A percentile compares a stretch with the other conserved stretches of the same genome.
phyloP scores from a whole-genome alignment of 2,888 invertebrate species.

The Orthosia cruda region DNA sequence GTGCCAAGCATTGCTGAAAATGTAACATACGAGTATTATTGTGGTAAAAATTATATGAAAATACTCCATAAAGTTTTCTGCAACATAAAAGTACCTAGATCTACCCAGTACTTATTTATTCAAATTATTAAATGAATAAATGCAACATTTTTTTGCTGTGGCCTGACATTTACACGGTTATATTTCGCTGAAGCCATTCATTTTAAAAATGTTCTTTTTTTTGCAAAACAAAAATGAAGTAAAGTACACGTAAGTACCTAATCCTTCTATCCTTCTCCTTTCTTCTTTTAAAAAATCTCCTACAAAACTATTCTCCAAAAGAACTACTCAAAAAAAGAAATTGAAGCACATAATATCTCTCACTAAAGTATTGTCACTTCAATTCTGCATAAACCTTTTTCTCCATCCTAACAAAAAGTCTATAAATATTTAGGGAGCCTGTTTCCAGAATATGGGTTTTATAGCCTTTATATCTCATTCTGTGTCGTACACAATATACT shows the following conservation, averaged over 20 bases:
- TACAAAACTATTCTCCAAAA: background rate
- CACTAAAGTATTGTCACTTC: constrained; percentile 40
- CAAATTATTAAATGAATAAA: background rate
- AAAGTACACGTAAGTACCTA: too few relatives aligned
- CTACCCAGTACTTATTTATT: background rate
- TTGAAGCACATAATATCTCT: constrained; percentile 16
- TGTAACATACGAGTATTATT: constrained; percentile 54
- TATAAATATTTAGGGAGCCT: constrained; percentile 67
- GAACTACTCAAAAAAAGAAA: background rate
- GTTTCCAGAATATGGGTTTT: constrained; percentile 59
- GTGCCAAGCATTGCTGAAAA: constrained; percentile 57
- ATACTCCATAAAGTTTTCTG: constrained; percentile 4
- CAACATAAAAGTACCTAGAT: constrained; percentile 4
- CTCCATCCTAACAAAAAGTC: constrained; percentile 46
- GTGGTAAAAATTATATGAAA: constrained; percentile 41
- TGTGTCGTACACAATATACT: constrained; percentile 64
- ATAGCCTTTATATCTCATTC: constrained; percentile 66
- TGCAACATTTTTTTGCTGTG: background rate
- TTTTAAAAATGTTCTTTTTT: too few relatives aligned
- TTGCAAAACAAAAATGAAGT: too few relatives aligned
- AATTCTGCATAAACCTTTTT: constrained; percentile 50
- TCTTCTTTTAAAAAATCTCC: too few relatives aligned
- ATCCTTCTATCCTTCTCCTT: too few relatives aligned
- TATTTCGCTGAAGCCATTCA: background rate
- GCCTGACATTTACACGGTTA: too few relatives aligned